Base-by-base conservation (phyloP, 2,888 invertebrate genomes). In the Drosophila demipolita region DNA sequence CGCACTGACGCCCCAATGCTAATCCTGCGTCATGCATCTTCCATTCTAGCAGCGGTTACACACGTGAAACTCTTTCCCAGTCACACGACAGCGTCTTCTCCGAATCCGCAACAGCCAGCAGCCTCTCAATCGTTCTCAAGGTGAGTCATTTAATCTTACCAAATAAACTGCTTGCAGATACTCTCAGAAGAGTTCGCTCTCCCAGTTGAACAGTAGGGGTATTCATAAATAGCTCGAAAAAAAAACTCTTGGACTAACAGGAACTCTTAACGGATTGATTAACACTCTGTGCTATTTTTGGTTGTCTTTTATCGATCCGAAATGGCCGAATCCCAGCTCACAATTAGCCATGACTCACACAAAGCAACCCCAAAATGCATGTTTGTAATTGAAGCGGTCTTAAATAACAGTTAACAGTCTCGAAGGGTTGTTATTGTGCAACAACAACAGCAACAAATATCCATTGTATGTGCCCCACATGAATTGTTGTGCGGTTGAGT, bases 81-180 rank as follows among this genome's bases (percentile, higher is more conserved):
- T 97, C 97, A 29, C 97, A 98, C 93, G 98, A 98, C 94, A 97
- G 97, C 80, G 97, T 98, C 89, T 98, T 98, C 94, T 97, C 97
- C 63, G 97, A 93, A 87, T 93, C 93, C 61, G 93, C 92, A 38
- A 93, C 93, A 29, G 93, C 93, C 48, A 93, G 93, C 85, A 93
- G 91, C 75, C 87, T 93, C 63, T 93, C 93, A 29, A 92, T 92
- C 48, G 92, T 92, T 45, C 84, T 93, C 40, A 93, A 93, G 93
- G 93, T 93, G 75, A 91, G 92, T 84, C 45, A 45, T 8, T 45
- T n/a, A n/a, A 9, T 40, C 9, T 40, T 40, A n/a, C 0, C 40
- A 40, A n/a, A 9, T 11, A n/a, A 45, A 23, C 15, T 23, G 45
- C 4, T 45, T 45, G 15, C 4, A 23, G 15, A 45, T 8, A 45